phyloP scores from a whole-genome alignment of 2,888 invertebrate genomes.

The Metellina segmentata region DNA sequence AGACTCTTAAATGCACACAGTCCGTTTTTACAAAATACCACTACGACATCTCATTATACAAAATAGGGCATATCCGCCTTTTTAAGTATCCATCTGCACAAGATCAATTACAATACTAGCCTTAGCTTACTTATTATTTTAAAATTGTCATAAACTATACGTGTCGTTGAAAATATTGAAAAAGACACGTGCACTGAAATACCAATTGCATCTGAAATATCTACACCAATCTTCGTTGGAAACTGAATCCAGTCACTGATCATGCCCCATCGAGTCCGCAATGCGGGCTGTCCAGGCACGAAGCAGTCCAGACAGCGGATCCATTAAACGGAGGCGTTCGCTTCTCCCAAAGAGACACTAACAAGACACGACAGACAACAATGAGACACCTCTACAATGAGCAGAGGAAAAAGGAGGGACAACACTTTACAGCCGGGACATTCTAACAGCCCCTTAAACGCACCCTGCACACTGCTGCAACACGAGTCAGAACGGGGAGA shows the following conservation, averaged over 20 bases:
- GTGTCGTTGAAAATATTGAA: too few species aligned
- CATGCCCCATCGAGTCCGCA: not conserved
- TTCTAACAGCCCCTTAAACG: constrained; percentile 33
- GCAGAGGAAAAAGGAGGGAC: not conserved
- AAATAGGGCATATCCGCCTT: too few species aligned
- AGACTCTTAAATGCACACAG: too few species aligned
- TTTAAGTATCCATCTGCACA: too few species aligned
- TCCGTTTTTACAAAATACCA: too few species aligned
- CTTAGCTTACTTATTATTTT: too few species aligned
- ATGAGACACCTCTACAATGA: not conserved
- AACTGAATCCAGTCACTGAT: not conserved
- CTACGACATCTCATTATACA: too few species aligned
- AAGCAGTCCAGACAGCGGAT: not conserved
- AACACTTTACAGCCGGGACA: not conserved
- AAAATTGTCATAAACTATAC: too few species aligned
- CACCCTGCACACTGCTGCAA: constrained; percentile 1
- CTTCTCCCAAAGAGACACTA: not conserved
- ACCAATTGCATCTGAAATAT: not conserved
- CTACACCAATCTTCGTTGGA: not conserved
- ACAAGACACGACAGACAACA: constrained; percentile 24
- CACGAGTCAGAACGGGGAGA: constrained; percentile 1
- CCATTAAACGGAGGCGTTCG: not conserved
- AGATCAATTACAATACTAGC: too few species aligned
- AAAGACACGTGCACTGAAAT: too few species aligned
- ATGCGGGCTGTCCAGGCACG: not conserved